Percentiles rank a stretch among this genome's conserved stretches.
These are phyloP conservation scores for Eurytoma californica DNA, from an alignment of 2,888 invertebrate species.

Conservation along the genomic window DNA sequence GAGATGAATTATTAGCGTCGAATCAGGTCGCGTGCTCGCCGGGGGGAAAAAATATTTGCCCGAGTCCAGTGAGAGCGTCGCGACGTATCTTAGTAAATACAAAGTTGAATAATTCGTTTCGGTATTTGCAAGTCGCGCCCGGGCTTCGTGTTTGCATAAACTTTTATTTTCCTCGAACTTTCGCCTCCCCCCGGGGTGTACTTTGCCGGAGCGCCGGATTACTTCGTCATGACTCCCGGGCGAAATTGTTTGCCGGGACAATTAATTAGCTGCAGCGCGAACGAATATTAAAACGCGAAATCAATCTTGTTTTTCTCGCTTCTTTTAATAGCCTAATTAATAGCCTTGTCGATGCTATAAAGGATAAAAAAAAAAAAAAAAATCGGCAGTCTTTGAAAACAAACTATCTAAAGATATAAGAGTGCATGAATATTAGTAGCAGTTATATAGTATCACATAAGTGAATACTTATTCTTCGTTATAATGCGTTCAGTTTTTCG, in stretches of 20 bases:
- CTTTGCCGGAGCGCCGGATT: not conserved
- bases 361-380: too few species aligned
- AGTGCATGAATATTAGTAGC: too few species aligned
- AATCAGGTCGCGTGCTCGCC: not conserved
- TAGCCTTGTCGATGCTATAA: too few species aligned
- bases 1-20: too few species aligned
- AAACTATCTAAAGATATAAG: too few species aligned
- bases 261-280: not conserved
- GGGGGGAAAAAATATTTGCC: slow-evolving; percentile 18
- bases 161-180: slow-evolving; percentile 3
- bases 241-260: not conserved
- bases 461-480: too few species aligned
- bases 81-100: slow-evolving; percentile 5
- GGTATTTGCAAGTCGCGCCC: slow-evolving; percentile 4
- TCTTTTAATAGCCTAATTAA: not conserved
- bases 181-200: not conserved
- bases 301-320: too few species aligned
- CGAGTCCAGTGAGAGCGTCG: not conserved
- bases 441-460: too few species aligned
- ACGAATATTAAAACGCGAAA: not conserved
- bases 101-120: slow-evolving; percentile 31
- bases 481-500: too few species aligned
- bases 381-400: too few species aligned
- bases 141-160: slow-evolving; percentile 8
- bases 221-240: slow-evolving; percentile 12